Base-by-base conservation (phyloP, 2,113 vertebrate species). In the Hemibagrus wyckioides region DNA sequence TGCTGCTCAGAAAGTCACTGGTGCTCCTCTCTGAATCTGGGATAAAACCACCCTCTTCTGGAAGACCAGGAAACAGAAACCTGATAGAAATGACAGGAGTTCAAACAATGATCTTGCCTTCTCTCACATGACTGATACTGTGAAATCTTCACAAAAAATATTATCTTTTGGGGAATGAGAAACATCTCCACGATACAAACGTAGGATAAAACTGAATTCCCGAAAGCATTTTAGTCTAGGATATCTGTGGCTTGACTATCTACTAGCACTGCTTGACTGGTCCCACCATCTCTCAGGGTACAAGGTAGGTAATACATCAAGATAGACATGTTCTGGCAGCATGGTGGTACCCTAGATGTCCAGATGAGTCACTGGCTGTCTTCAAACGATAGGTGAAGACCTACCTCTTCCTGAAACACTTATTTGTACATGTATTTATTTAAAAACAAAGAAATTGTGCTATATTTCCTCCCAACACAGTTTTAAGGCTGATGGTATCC, bases 21-120 rank as follows among this genome's bases (percentile, higher is more conserved):
- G 44, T 92, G 88, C 87, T 93, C 94, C 85, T 92, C 94, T 3
- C 92, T 0, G 93, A 92, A 1, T 96, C 94, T 44, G 96, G 96
- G 87, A 99, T 95, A 65, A 97, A 92, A 89, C 95, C 95, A 82
- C 98, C 97, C 91, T 99, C 98, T 23, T 97, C 97, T 25, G 98
- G 98, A 85, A 99, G 95, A 85, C 97, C 96, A 83, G 98, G 97
- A 92, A 99, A 99, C 85, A 99, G 93, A 94, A 99, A 99, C 92
- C 98, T 99, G 92, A 85, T 90, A 67, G 23, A 84, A 41, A 86
- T 65, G 5, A 50, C 2, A 86, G 15, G 28, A 50, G 8, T 77
- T 75, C n/a, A 84, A 36, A 61, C 41, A 77, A 28, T 52, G 19
- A 11, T 73, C 10, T 83, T 69, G 23, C 14, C 1, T 14, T 23